A percentile compares a stretch with the other conserved stretches of the same genome.
phyloP scores from a whole-genome alignment of 2,888 invertebrate species.

The Rotaria socialis region DNA sequence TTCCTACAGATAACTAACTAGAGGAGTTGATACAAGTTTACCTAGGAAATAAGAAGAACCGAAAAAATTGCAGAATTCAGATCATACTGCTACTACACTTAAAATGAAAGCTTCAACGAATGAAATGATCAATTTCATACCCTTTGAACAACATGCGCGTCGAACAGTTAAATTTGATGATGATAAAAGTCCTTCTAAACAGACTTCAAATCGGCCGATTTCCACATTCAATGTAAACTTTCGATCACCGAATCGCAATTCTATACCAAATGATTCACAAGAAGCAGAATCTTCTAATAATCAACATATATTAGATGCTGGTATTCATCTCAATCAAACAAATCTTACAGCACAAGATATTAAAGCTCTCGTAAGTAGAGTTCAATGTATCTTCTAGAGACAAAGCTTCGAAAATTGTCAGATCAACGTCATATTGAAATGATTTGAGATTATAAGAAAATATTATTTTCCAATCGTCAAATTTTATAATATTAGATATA shows the following conservation, averaged over 20 bases:
- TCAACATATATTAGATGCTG: neutral
- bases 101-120: too few species aligned
- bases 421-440: too few species aligned
- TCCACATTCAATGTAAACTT: neutral
- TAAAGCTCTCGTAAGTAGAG: neutral
- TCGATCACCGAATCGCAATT: neutral
- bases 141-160: neutral
- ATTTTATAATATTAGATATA: too few species aligned
- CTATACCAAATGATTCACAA: neutral
- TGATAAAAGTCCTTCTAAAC: neutral
- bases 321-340: neutral
- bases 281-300: neutral
- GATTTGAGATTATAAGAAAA: too few species aligned
- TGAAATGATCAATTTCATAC: neutral
- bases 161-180: neutral
- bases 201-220: neutral
- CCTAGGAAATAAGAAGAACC: too few species aligned
- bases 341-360: neutral
- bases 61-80: too few species aligned
- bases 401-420: too few species aligned
- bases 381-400: too few species aligned
- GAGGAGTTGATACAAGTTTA: too few species aligned
- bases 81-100: too few species aligned
- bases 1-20: too few species aligned
- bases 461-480: too few species aligned